Conservation (phyloP, 2,797 vertebrate genomes). For the Macrochelys suwanniensis region DNA sequence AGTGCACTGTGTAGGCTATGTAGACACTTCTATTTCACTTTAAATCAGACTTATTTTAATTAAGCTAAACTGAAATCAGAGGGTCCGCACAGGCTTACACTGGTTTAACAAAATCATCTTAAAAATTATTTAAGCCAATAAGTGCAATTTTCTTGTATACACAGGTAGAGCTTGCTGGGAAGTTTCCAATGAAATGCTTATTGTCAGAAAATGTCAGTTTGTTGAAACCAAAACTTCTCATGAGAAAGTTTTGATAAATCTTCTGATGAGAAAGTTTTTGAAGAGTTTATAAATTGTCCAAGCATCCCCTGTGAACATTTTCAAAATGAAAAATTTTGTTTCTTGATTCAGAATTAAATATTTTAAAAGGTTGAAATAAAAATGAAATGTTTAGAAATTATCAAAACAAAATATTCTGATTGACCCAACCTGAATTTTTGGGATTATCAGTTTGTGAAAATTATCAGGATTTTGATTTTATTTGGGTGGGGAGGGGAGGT, state of each 20-base stretch:
- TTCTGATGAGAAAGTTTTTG: neutral
- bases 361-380: neutral
- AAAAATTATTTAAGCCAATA: neutral
- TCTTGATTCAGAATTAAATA: neutral
- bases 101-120: neutral
- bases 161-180: neutral
- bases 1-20: neutral
- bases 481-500: too few relatives aligned
- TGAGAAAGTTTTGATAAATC: neutral
- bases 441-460: neutral
- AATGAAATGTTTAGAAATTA: neutral
- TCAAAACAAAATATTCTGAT: neutral
- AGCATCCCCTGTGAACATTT: neutral
- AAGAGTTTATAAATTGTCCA: neutral
- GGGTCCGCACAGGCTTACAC: neutral
- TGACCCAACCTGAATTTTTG: neutral
- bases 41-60: neutral
- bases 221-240: neutral
- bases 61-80: neutral
- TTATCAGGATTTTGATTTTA: neutral
- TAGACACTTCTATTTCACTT: neutral
- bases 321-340: neutral
- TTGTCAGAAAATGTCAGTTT: neutral
- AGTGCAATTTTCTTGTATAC: neutral
- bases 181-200: neutral